A percentile compares a stretch with the other conserved stretches of the same genome.
Evolutionary conservation across 2,888 invertebrate genomes (phyloP).

Genomic region (Drosophila antonietae): DNA sequence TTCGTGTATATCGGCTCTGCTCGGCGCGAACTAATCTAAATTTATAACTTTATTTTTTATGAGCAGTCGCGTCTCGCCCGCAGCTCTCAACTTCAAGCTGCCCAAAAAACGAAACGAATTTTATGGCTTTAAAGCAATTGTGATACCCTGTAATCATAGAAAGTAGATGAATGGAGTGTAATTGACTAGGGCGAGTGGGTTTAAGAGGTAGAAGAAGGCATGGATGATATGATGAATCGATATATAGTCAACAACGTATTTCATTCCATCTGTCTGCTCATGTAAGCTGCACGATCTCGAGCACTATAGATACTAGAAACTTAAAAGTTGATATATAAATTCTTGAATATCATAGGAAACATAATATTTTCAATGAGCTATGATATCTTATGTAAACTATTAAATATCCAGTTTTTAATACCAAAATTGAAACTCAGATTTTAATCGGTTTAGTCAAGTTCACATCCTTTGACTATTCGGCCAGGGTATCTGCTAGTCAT

Average conservation of each 20-base stretch:
- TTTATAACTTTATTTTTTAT: constrained; percentile 77
- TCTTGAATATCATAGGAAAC: neutral
- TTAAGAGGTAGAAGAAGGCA: no score
- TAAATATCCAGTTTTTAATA: no score
- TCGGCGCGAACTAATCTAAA: constrained; percentile 72
- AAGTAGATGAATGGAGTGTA: neutral
- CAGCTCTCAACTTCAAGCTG: constrained; percentile 5
- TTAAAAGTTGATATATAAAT: neutral
- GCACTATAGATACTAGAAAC: neutral
- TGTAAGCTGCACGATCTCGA: neutral
- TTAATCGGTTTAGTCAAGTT: no score
- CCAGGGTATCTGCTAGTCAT: neutral
- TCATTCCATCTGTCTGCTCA: neutral
- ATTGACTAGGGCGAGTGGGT: neutral
- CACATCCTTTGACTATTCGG: neutral
- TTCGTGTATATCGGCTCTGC: constrained; percentile 42
- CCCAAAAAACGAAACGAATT: constrained; percentile 27
- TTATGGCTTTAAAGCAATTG: constrained; percentile 51
- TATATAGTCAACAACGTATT: neutral
- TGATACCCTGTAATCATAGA: constrained; percentile 10
- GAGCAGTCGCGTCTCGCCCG: constrained; percentile 43
- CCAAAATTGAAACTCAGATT: no score
- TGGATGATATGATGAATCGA: no score
- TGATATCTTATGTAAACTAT: neutral
- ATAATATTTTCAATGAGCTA: neutral